Base-by-base conservation (phyloP, 2,797 vertebrate genomes). In the Sebastes umbrosus region DNA sequence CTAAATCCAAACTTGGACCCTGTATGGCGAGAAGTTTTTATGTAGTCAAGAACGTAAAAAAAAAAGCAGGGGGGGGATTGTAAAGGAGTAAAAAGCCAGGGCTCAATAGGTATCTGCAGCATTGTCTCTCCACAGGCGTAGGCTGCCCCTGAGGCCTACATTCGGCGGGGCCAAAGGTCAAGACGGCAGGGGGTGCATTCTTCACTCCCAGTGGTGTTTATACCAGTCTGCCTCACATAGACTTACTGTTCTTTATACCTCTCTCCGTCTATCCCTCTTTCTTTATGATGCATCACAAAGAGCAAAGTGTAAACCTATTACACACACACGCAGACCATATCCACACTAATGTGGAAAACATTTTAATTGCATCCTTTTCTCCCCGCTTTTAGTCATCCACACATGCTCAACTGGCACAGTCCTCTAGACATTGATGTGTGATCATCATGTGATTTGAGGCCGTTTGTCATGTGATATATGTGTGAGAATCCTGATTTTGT, bases 1-100 rank as follows among this genome's bases (percentile, higher is more conserved):
- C 46, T 93, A 93, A 95, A 95, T 92, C 94, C 90, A 87, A 90
- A 95, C 91, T 92, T 84, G 79, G 82, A 85, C 86, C 71, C 86
- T 88, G 83, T 75, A 77, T 82, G 70, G 88, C 6, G 59, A 86
- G 78, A 88, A 75, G 90, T 89, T 91, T 86, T 90, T 87, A 91
- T 90, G 89, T 79, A 50, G 88, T 50, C 65, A 60, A 90, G 83
- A 87, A 84, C 36, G 76, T 46, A 67, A 67, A 84, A 73, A 59
- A 88, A 88, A 72, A 62, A 73, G 70, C 13, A 14, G 69, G 60
- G 0, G 27, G 27, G 83, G 76, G 83, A 82, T 90, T 93, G 90
- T 93, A 92, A 90, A 90, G 71, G 85, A 92, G 90, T 90, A 92
- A 91, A 94, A 94, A 94, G 90, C 92, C 84, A 91, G 58, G 59